These are phyloP conservation scores for Aleiodes leptofemur DNA, from an alignment of 2,888 invertebrate genomes.

Conservation along the genomic window DNA sequence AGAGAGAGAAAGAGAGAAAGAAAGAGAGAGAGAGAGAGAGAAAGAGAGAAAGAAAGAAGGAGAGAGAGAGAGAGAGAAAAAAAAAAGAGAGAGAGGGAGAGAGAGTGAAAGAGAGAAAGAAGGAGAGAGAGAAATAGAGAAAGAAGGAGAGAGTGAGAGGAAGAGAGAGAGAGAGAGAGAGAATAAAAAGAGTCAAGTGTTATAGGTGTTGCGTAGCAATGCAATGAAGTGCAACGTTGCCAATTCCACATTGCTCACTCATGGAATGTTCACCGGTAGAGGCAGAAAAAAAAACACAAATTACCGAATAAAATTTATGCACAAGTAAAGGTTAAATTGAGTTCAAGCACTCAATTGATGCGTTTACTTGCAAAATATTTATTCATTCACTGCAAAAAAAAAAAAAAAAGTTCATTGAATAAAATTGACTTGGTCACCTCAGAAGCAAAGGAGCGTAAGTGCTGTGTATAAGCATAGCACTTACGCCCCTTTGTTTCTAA, in stretches of 20 bases:
- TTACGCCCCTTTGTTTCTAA: no score
- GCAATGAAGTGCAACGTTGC: conserved; percentile 40
- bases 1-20: conserved; percentile 8
- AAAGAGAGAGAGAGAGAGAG: conserved; percentile 4
- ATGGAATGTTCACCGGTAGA: background rate
- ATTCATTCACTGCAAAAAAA: background rate
- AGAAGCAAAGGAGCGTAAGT: no score
- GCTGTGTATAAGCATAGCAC: no score
- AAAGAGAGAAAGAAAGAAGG: conserved; percentile 3
- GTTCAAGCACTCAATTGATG: background rate
- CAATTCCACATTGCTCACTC: conserved; percentile 20
- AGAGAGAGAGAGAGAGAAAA: no score
- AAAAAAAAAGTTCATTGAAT: no score
- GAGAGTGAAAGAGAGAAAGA: conserved; percentile 7
- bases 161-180: background rate
- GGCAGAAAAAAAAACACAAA: no score
- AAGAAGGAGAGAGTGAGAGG: conserved; percentile 5
- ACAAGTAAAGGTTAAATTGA: background rate
- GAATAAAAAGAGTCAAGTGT: conserved; percentile 17
- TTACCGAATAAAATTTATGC: background rate
- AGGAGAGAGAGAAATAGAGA: background rate
- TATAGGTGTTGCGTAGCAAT: conserved; percentile 35
- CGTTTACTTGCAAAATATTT: background rate
- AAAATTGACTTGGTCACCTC: no score
- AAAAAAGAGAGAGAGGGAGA: conserved; percentile 8